Evolutionary conservation across 2,113 vertebrate genomes (phyloP), one percentile per base, ranked within the genome.

Genomic region (Mus pahari): DNA sequence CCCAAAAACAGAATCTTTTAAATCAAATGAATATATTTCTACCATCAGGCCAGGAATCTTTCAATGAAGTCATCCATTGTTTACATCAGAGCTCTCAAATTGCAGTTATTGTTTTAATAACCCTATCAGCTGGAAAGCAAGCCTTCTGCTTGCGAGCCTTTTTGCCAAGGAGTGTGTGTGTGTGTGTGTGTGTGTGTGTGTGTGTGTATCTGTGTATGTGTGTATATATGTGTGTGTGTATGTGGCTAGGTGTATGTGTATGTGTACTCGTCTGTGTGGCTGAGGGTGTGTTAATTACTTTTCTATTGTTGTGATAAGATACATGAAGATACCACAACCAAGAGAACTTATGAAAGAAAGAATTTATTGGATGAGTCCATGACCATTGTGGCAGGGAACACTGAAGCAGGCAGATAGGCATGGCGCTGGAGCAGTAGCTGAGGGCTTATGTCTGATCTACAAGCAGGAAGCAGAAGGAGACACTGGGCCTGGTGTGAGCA

Each of bases 171-270:
- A 48, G 22, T 77, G 42, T 48, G 22, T 45, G 12, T 45, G 39
- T 45, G 42, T 42, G 39, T 74, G 48, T 13, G 31, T 33, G 3
- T 5, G 12, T 33, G 31, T 33, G 66, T 36, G 14, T n/a, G 17
- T n/a, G 36, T 19, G 7, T 36, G 16, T 62, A 22, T 68, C 12
- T 75, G 3, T 68, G 10, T 68, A 31, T 33, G 12, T 68, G 31
- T 68, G 10, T 75, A 31, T 68, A 5, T 33, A 4, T 68, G 5
- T 71, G 14, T 19, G 3, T 71, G 36, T n/a, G 16, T n/a, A 4
- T 19, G 4, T 7, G 31, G 13, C 4, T 68, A 12, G 36, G 5
- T n/a, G 2, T n/a, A 24, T 36, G 16, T 33, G 13, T 14, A 3
- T 36, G 12, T 7, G 7, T 16, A 16, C 7, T 6, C 8, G n/a